Evolutionary conservation across 2,797 vertebrate species (phyloP).

Genomic region (Hafferia zeledoni): DNA sequence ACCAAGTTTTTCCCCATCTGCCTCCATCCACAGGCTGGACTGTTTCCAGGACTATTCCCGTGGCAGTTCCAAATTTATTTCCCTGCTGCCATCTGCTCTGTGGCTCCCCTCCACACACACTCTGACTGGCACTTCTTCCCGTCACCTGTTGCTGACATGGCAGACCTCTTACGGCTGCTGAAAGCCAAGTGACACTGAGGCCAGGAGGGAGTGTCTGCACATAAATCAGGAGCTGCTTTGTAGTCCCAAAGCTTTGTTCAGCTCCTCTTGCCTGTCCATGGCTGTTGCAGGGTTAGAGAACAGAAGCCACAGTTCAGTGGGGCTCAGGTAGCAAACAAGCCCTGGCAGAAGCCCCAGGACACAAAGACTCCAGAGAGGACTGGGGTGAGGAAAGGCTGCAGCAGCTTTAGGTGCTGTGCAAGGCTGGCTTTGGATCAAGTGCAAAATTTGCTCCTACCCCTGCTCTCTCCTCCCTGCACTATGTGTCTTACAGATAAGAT

Average conservation of each 20-base stretch:
- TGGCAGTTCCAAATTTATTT: constrained; percentile 61
- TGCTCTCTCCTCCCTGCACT: neutral
- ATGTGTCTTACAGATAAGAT: neutral
- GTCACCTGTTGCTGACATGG: constrained; percentile 72
- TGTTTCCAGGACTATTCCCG: constrained; percentile 63
- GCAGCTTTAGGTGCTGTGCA: neutral
- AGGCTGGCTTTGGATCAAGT: neutral
- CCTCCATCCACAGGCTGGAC: neutral
- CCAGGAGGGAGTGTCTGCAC: neutral
- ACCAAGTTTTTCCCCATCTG: neutral
- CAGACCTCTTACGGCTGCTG: constrained; percentile 45
- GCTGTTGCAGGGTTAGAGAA: neutral
- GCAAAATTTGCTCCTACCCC: neutral
- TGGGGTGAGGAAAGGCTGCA: neutral
- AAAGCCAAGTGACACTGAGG: neutral
- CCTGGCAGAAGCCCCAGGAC: neutral
- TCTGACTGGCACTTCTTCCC: constrained; percentile 39
- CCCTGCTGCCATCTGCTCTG: constrained; percentile 70
- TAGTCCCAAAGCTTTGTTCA: neutral
- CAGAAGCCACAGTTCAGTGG: neutral
- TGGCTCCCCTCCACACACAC: constrained; percentile 39
- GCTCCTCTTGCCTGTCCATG: neutral
- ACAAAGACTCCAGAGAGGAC: neutral
- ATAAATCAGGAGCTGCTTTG: constrained; percentile 15
- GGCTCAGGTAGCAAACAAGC: neutral